These are phyloP conservation scores for Columba janthina DNA, from an alignment of 2,113 vertebrate species.

Conservation along the genomic window DNA sequence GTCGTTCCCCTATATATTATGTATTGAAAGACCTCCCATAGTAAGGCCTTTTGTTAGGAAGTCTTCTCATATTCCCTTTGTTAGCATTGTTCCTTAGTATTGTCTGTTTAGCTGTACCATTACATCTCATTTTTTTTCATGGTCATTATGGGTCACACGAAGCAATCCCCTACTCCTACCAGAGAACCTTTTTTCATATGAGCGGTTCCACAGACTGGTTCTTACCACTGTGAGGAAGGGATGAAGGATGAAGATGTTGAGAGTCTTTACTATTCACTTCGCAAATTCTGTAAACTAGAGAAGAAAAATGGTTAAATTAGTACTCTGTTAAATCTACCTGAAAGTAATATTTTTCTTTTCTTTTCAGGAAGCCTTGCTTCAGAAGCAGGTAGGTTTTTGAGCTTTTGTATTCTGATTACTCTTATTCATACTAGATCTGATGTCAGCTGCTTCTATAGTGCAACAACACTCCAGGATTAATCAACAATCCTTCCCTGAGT, in stretches of 20 bases:
- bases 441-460: background rate
- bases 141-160: background rate
- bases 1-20: background rate
- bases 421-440: background rate
- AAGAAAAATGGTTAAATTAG: conserved; percentile 9
- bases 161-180: background rate
- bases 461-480: background rate
- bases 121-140: background rate
- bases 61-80: background rate
- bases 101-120: background rate
- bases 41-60: background rate
- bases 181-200: background rate
- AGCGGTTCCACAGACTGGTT: background rate
- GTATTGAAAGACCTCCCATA: background rate
- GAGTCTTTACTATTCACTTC: conserved; percentile 10
- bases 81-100: background rate
- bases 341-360: conserved; percentile 42
- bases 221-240: background rate
- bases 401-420: background rate
- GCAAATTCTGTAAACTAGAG: conserved; percentile 7
- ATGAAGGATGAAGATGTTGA: conserved; percentile 3
- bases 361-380: conserved; percentile 77
- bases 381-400: conserved; percentile 76
- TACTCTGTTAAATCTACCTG: background rate
- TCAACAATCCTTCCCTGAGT: background rate